Evolutionary conservation across 2,797 vertebrate species (phyloP).

Genomic region (Cirrhinus molitorella): DNA sequence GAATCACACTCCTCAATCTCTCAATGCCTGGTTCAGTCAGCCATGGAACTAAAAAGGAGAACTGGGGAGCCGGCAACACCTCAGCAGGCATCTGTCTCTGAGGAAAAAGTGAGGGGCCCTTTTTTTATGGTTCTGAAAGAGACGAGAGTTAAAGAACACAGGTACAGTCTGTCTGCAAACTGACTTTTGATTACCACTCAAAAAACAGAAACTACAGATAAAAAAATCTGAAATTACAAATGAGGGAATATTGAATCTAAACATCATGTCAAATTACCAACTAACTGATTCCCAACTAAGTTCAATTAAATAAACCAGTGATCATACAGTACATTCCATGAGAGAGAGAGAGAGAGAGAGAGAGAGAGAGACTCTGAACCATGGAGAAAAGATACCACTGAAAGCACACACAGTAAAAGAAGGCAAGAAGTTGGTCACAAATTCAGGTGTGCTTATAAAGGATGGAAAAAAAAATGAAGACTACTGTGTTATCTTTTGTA

Average conservation of each 20-base stretch:
- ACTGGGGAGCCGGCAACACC: constrained; percentile 3
- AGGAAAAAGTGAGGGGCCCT: not conserved
- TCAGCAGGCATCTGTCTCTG: constrained; percentile 28
- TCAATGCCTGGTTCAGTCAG: constrained; percentile 46
- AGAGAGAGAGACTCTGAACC: constrained; percentile 56
- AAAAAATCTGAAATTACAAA: too few relatives aligned
- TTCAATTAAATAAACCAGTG: constrained; percentile 64
- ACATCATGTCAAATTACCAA: not conserved
- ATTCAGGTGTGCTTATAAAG: not conserved
- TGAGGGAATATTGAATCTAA: not conserved
- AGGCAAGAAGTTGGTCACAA: not conserved
- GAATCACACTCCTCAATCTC: constrained; percentile 41
- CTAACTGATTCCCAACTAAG: too few relatives aligned
- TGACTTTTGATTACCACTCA: not conserved
- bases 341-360: too few relatives aligned
- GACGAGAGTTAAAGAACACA: not conserved
- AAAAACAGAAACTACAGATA: too few relatives aligned
- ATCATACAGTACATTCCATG: constrained; percentile 57
- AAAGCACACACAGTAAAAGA: constrained; percentile 33
- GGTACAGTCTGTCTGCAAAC: not conserved
- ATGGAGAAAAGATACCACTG: constrained; percentile 16
- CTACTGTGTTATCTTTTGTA: not conserved
- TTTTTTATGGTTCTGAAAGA: not conserved
- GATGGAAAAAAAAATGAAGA: not conserved
- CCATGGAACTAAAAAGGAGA: constrained; percentile 32